These are phyloP conservation scores for Volucella inanis DNA, from an alignment of 2,888 invertebrate genomes.

Conservation along the genomic window DNA sequence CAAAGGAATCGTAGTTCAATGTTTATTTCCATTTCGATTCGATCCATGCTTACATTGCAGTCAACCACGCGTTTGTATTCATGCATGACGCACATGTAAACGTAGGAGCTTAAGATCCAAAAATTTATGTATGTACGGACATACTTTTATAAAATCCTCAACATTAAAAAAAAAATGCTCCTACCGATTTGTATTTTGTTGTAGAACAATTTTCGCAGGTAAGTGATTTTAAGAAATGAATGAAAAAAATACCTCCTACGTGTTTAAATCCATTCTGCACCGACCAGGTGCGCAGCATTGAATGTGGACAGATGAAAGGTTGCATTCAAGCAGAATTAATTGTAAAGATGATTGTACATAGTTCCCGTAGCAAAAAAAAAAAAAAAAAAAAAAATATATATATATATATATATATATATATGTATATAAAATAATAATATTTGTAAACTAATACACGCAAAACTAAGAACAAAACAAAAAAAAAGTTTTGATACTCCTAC, in stretches of 20 bases:
- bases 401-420: too few relatives aligned
- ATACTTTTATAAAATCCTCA: not conserved
- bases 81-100: too few relatives aligned
- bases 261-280: not conserved
- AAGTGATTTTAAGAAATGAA: slow-evolving; percentile 14
- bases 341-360: not conserved
- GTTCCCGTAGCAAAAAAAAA: too few relatives aligned
- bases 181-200: not conserved
- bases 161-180: not conserved
- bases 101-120: too few relatives aligned
- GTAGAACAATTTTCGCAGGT: slow-evolving; percentile 13
- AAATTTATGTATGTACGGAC: not conserved
- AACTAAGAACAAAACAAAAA: not conserved
- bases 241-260: slow-evolving; percentile 17
- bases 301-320: slow-evolving; percentile 12
- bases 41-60: too few relatives aligned
- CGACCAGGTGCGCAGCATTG: slow-evolving; percentile 38
- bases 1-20: too few relatives aligned
- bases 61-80: too few relatives aligned
- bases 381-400: too few relatives aligned
- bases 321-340: not conserved
- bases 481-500: too few relatives aligned
- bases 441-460: not conserved
- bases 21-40: too few relatives aligned
- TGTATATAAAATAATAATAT: not conserved